These are phyloP conservation scores for Chydorus sphaericus DNA, from an alignment of 2,888 invertebrate genomes.

Conservation along the genomic window DNA sequence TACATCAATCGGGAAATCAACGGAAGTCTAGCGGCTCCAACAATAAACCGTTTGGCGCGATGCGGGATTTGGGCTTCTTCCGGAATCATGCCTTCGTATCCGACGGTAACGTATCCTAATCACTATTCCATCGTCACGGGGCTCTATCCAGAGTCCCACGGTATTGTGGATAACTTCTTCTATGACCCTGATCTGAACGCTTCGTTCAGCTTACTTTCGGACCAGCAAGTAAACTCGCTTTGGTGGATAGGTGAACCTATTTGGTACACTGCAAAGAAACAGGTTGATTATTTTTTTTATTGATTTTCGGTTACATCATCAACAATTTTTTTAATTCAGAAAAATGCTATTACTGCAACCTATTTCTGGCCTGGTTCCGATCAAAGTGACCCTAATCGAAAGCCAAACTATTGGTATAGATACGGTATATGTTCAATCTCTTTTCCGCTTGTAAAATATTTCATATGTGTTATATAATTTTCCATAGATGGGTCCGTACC, in stretches of 20 bases:
- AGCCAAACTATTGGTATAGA: conserved; percentile 3
- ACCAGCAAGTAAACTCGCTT: background rate
- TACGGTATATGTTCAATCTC: background rate
- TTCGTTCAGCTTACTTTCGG: conserved; percentile 3
- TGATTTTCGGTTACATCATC: too few relatives aligned
- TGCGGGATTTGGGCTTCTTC: conserved; percentile 22
- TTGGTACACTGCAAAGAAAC: conserved; percentile 7
- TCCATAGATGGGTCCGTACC: conserved; percentile 28
- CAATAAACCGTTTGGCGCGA: conserved; percentile 27
- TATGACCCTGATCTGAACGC: conserved; percentile 34
- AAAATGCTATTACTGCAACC: conserved; percentile 4
- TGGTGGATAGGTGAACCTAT: conserved; percentile 14
- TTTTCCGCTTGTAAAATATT: background rate
- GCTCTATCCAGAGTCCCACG: conserved; percentile 49
- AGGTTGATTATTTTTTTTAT: background rate
- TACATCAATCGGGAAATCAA: conserved; percentile 41
- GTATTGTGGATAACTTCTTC: conserved; percentile 46
- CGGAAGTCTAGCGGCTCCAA: conserved; percentile 41
- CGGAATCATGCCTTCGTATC: conserved; percentile 42
- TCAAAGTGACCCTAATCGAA: conserved; percentile 3
- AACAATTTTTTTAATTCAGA: background rate
- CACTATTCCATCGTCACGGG: conserved; percentile 58
- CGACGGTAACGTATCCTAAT: conserved; percentile 58
- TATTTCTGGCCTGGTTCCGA: conserved; percentile 10
- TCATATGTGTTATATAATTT: background rate